Percentiles rank a stretch among this genome's conserved stretches.
These are phyloP conservation scores for Oscheius sp. DNA, from an alignment of 2,888 invertebrate genomes.

Conservation along the genomic window DNA sequence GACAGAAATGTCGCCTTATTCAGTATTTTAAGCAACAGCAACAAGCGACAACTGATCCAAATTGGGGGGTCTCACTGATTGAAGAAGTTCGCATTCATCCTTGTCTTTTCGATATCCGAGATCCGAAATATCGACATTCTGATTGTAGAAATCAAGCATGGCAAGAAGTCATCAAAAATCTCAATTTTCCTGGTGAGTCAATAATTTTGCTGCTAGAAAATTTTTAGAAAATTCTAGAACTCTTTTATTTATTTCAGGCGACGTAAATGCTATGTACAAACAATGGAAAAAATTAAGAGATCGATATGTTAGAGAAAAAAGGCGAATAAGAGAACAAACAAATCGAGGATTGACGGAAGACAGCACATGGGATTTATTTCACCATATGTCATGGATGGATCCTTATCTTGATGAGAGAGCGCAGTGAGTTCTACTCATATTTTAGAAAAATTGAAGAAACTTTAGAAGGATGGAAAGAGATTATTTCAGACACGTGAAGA, in stretches of 20 bases:
- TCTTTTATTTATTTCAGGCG: constrained; percentile 49
- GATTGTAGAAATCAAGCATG: constrained; percentile 63
- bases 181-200: constrained; percentile 58
- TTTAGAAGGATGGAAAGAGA: constrained; percentile 12
- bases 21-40: constrained; percentile 37
- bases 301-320: constrained; percentile 68
- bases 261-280: constrained; percentile 65
- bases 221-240: too few relatives aligned
- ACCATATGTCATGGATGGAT: constrained; percentile 66
- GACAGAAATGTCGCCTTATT: neutral
- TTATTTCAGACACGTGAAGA: constrained; percentile 42
- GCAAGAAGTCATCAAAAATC: constrained; percentile 56
- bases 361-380: constrained; percentile 62
- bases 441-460: neutral
- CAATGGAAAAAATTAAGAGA: constrained; percentile 71
- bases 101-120: constrained; percentile 62
- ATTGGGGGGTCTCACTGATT: constrained; percentile 52
- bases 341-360: constrained; percentile 42
- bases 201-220: too few relatives aligned
- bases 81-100: constrained; percentile 57
- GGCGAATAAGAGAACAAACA: constrained; percentile 47
- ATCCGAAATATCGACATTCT: constrained; percentile 63
- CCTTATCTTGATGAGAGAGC: constrained; percentile 65
- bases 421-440: constrained; percentile 32
- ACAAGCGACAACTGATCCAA: constrained; percentile 57